phyloP scores from a whole-genome alignment of 2,797 vertebrate genomes.

The Clarias fuscus region DNA sequence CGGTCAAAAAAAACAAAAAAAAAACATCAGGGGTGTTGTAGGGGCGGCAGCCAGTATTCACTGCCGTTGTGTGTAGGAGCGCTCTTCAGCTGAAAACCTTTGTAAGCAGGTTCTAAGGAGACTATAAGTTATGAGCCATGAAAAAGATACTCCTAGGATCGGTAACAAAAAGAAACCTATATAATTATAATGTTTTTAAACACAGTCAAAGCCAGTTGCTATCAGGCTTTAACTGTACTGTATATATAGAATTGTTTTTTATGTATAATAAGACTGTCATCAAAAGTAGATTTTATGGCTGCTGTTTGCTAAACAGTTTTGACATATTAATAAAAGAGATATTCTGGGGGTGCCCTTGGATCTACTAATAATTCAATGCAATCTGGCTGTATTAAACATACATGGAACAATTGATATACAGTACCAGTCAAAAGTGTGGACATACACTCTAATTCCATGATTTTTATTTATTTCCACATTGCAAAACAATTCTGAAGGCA shows the following conservation, averaged over 20 bases:
- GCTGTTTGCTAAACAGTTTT: neutral
- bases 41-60: neutral
- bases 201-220: neutral
- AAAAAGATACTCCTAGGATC: neutral
- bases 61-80: neutral
- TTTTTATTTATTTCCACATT: no score
- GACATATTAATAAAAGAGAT: neutral
- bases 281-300: neutral
- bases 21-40: no score
- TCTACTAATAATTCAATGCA: neutral
- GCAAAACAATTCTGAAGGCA: no score
- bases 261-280: neutral
- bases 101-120: neutral
- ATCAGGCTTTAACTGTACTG: neutral
- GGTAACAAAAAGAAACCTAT: neutral
- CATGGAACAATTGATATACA: neutral
- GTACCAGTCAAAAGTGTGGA: no score
- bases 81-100: neutral
- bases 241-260: neutral
- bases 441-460: no score
- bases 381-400: neutral
- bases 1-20: no score
- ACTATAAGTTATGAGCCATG: neutral
- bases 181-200: neutral
- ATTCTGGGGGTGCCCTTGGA: neutral